phyloP scores from a whole-genome alignment of 2,113 vertebrate species.

The Neogobius melanostomus region DNA sequence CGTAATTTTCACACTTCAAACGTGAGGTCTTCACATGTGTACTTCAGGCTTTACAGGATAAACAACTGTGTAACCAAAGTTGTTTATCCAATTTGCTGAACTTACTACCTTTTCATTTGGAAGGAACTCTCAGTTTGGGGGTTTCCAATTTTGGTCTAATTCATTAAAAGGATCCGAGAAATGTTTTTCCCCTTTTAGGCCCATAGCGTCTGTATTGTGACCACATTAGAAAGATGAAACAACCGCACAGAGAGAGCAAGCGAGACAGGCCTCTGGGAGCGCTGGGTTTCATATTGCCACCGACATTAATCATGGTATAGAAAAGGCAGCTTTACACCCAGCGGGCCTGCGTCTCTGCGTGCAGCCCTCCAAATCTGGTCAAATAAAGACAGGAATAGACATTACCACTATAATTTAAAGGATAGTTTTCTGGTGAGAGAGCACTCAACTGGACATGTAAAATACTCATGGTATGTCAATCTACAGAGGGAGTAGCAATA shows the following conservation, averaged over 20 bases:
- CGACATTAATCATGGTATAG: conserved; percentile 59
- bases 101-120: conserved; percentile 22
- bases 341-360: not conserved
- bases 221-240: conserved; percentile 62
- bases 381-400: not conserved
- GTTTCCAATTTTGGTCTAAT: conserved; percentile 36
- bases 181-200: conserved; percentile 57
- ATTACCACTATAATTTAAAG: not conserved
- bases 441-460: not conserved
- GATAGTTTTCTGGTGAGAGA: not conserved
- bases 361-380: not conserved
- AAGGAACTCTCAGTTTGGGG: conserved; percentile 25
- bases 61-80: conserved; percentile 17
- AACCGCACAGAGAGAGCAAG: conserved; percentile 41
- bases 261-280: conserved; percentile 37
- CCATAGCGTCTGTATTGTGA: conserved; percentile 49
- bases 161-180: conserved; percentile 53
- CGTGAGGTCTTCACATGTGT: not conserved
- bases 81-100: conserved; percentile 36
- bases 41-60: not conserved
- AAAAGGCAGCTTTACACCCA: conserved; percentile 30
- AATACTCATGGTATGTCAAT: not conserved
- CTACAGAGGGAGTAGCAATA: not conserved
- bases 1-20: conserved; percentile 10
- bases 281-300: conserved; percentile 58